Base-by-base conservation (phyloP, 2,797 vertebrate genomes). In the Carduelis carduelis region DNA sequence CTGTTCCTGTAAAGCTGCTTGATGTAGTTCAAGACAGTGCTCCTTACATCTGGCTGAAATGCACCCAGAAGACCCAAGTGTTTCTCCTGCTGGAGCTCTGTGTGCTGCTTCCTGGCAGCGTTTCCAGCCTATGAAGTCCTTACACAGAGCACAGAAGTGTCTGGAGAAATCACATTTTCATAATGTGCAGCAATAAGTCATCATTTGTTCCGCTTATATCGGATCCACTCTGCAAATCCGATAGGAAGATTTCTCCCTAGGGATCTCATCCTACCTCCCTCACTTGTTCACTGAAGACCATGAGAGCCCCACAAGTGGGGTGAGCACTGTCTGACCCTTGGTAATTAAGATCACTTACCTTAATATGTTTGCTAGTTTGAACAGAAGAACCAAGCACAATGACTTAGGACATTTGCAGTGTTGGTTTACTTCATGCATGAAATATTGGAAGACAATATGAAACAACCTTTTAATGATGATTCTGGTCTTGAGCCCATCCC, bases 321-420 rank as follows among this genome's bases (percentile, higher is more conserved):
- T 96, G 96, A 96, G 66, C 66, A 24, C 69, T 83, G 70, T 91
- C 93, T 96, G 96, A 96, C 96, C 96, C 59, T 88, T 94, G 93
- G 91, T 96, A 96, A 96, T 97, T 95, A 97, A 93, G 95, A 97
- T 96, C 96, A 96, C 94, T 97, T 96, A 96, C 89, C 76, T 92
- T 93, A 90, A 82, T 96, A 96, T 60, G 92, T 92, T 95, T 96
- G 74, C 87, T 92, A 95, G 82, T 93, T 96, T 94, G 87, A 91
- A 94, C 84, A 72, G 89, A 78, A 89, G 83, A 96, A 79, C 84
- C 72, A 90, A 78, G 69, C 83, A 86, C 80, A n/a, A 60, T 53
- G 91, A 59, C 89, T 87, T 89, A 81, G 91, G 84, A 86, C 89
- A 32, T 90, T 93, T 95, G 69, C 76, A 65, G 91, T 22, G 20